Conservation (phyloP, 2,888 invertebrate species). For the Lottia gigantea region DNA sequence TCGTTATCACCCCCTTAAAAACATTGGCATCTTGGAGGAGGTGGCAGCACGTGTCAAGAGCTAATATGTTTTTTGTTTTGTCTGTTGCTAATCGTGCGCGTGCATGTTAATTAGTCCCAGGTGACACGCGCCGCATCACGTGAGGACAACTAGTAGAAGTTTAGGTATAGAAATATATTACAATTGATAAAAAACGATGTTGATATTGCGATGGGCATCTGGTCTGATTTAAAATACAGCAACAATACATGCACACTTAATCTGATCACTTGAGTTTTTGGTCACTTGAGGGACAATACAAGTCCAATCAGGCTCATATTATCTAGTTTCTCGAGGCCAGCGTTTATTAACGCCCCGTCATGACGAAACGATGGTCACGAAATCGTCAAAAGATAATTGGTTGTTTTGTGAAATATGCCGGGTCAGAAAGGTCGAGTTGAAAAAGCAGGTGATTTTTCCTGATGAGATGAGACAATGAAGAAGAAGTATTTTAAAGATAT, state of each 20-base stretch:
- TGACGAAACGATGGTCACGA: slow-evolving; percentile 10
- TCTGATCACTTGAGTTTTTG: background rate
- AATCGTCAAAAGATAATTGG: slow-evolving; percentile 1
- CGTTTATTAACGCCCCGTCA: background rate
- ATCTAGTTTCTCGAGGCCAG: background rate
- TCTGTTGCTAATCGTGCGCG: slow-evolving; percentile 1
- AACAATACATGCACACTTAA: slow-evolving; percentile 7
- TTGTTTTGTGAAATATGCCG: slow-evolving; percentile 7
- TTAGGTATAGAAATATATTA: background rate
- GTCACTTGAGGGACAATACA: slow-evolving; percentile 1
- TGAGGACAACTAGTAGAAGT: background rate
- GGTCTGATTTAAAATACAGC: background rate
- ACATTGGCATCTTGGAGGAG: background rate
- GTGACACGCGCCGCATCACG: slow-evolving; percentile 4
- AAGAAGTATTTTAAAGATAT: slow-evolving; percentile 5
- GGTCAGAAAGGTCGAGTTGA: slow-evolving; percentile 4
- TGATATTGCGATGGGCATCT: slow-evolving; percentile 4
- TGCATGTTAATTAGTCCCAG: background rate
- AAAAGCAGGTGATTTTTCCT: slow-evolving; percentile 2
- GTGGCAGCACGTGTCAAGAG: background rate
- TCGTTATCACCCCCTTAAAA: background rate
- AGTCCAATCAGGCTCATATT: slow-evolving; percentile 2
- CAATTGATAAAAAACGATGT: slow-evolving; percentile 3
- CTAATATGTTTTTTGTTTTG: slow-evolving; percentile 1
- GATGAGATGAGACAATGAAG: background rate